These are phyloP conservation scores for Andrena flavipes DNA, from an alignment of 2,888 invertebrate genomes.

Conservation along the genomic window DNA sequence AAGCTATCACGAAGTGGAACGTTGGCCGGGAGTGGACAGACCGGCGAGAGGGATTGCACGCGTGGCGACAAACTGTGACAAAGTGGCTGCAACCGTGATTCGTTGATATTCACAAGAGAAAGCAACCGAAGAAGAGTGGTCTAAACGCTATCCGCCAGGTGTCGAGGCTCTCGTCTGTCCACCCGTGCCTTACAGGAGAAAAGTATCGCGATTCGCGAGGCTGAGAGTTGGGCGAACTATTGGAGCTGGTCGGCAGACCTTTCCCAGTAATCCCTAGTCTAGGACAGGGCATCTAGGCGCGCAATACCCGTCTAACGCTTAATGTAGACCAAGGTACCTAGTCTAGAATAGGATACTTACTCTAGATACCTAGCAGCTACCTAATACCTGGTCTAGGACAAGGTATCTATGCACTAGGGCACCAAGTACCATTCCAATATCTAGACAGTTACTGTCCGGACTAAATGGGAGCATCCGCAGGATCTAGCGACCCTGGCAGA, in stretches of 20 bases:
- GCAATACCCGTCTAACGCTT: background rate
- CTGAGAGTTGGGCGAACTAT: conserved; percentile 2
- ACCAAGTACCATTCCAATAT: background rate
- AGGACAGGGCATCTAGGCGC: background rate
- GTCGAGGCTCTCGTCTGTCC: conserved; percentile 11
- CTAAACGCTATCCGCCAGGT: background rate
- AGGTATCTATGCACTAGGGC: background rate
- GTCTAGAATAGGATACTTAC: background rate
- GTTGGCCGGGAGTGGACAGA: conserved; percentile 18
- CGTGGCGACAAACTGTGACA: conserved; percentile 5
- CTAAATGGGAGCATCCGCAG: background rate
- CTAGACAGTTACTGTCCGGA: background rate
- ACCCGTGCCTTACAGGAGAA: conserved; percentile 15
- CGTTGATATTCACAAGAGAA: conserved; percentile 52
- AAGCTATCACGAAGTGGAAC: conserved; percentile 43
- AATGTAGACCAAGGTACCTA: background rate
- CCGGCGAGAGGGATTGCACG: background rate
- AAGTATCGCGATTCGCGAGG: background rate
- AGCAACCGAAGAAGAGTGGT: background rate
- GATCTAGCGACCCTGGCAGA: background rate
- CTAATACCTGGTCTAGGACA: background rate
- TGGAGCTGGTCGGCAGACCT: background rate
- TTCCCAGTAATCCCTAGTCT: background rate
- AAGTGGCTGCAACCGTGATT: conserved; percentile 51
- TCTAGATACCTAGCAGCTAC: background rate